Base-by-base conservation (phyloP, 2,797 vertebrate genomes). In the Halcyon chelicuti region DNA sequence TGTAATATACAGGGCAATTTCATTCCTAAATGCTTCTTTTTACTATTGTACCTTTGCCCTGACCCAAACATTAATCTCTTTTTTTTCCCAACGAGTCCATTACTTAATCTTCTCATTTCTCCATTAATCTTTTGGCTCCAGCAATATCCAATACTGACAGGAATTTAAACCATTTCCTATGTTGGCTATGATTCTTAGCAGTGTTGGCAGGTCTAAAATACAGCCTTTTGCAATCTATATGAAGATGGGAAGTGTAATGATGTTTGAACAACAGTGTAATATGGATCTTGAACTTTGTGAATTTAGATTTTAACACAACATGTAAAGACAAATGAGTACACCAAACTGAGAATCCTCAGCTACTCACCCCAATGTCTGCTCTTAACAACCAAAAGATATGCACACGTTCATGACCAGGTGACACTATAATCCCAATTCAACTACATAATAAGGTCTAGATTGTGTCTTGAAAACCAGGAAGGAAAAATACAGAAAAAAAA, bases 31-130 rank as follows among this genome's bases (percentile, higher is more conserved):
- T 35, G 17, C 3, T 71, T 58, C 19, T 80, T 92, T 91, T 92
- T 66, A 37, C 16, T 88, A 77, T 51, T 90, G 4, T 86, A 55
- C 44, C 23, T 91, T 89, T 92, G 33, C 51, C 42, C n/a, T 83
- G 37, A 66, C 11, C n/a, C 51, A 89, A 54, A 68, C 9, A 77
- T 94, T 93, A 31, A 26, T 67, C 49, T 86, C 11, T 26, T 52
- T 22, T 39, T 84, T 67, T 89, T 78, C 67, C 20, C 42, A 35
- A 44, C 60, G 39, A n/a, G 35, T 79, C 57, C 14, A 82, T 92
- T 88, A 63, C 42, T 88, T 92, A 81, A 93, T 93, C 60, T 88
- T 88, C 46, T 67, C 14, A 47, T 95, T 96, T 93, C 20, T 84
- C 54, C 70, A 85, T 92, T 92, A 94, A 88, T 96, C 83, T 89